Conservation (phyloP, 2,888 invertebrate genomes). For the Andrena marginata region DNA sequence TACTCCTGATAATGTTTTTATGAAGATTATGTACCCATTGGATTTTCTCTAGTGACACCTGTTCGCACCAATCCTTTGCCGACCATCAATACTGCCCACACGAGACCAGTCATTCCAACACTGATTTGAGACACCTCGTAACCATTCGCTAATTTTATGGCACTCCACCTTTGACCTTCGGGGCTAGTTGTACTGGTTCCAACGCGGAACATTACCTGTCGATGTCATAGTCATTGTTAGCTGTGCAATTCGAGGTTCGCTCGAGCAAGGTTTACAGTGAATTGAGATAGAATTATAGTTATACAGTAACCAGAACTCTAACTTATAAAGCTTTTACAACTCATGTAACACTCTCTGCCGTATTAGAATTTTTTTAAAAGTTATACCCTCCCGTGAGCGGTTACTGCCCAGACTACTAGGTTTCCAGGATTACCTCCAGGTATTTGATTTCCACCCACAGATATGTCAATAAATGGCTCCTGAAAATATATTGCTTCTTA, state of each 20-base stretch:
- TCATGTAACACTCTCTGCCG: constrained; percentile 5
- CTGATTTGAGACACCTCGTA: constrained; percentile 94
- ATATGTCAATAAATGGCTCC: constrained; percentile 97
- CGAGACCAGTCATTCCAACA: constrained; percentile 93
- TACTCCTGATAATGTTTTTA: neutral
- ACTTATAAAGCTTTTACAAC: constrained; percentile 9
- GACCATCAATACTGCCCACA: constrained; percentile 95
- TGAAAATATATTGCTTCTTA: constrained; percentile 80
- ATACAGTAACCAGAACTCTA: constrained; percentile 24
- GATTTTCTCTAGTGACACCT: constrained; percentile 92
- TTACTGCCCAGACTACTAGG: constrained; percentile 96
- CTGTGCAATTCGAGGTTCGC: neutral
- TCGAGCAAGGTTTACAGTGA: neutral
- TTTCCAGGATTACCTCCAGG: constrained; percentile 92
- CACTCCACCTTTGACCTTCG: constrained; percentile 95
- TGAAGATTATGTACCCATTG: constrained; percentile 86
- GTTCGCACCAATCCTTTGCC: constrained; percentile 93
- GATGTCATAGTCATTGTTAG: neutral
- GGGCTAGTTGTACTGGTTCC: constrained; percentile 93
- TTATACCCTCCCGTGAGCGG: constrained; percentile 93
- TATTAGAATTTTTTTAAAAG: constrained; percentile 34
- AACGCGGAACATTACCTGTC: constrained; percentile 92
- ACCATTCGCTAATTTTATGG: constrained; percentile 91
- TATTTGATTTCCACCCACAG: constrained; percentile 93
- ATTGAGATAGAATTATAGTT: constrained; percentile 9